A percentile compares a stretch with the other conserved stretches of the same genome.
These are phyloP conservation scores for Tupaia chinensis DNA, from an alignment of 2,113 vertebrate genomes.

Conservation along the genomic window DNA sequence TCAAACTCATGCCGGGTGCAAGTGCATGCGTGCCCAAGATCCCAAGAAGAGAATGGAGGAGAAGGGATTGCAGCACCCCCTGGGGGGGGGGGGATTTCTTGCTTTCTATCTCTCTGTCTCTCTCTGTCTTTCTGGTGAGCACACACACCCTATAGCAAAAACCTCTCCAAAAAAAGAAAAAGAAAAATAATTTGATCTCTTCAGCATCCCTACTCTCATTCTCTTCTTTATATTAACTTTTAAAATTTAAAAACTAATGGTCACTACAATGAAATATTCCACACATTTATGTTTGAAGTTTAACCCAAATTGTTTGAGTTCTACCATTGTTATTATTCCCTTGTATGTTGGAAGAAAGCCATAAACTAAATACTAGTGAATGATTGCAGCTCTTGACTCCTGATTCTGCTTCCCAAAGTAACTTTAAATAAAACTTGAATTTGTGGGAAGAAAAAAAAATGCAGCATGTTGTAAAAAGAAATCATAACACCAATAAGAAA, in stretches of 20 bases:
- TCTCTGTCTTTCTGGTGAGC: too few species aligned
- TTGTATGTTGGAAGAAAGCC: neutral
- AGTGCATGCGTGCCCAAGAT: too few species aligned
- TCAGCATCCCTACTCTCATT: neutral
- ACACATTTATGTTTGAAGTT: neutral
- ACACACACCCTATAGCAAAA: too few species aligned
- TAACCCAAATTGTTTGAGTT: neutral
- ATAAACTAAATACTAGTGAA: constrained; percentile 24
- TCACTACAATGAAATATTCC: neutral
- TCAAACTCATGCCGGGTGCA: too few species aligned
- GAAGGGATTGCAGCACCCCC: too few species aligned
- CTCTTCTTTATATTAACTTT: neutral
- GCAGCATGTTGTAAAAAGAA: constrained; percentile 4
- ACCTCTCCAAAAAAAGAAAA: too few species aligned
- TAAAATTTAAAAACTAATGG: neutral
- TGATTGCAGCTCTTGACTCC: constrained; percentile 36
- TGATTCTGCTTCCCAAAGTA: constrained; percentile 57
- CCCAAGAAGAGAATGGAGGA: too few species aligned
- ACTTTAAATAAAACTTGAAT: constrained; percentile 1
- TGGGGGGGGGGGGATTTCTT: too few species aligned
- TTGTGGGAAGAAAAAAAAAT: constrained; percentile 25
- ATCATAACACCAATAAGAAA: neutral
- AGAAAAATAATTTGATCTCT: neutral
- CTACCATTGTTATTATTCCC: neutral
- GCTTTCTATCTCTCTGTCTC: too few species aligned